A percentile compares a stretch with the other conserved stretches of the same genome.
These are phyloP conservation scores for Lanius collurio DNA, from an alignment of 2,113 vertebrate species.

Conservation along the genomic window DNA sequence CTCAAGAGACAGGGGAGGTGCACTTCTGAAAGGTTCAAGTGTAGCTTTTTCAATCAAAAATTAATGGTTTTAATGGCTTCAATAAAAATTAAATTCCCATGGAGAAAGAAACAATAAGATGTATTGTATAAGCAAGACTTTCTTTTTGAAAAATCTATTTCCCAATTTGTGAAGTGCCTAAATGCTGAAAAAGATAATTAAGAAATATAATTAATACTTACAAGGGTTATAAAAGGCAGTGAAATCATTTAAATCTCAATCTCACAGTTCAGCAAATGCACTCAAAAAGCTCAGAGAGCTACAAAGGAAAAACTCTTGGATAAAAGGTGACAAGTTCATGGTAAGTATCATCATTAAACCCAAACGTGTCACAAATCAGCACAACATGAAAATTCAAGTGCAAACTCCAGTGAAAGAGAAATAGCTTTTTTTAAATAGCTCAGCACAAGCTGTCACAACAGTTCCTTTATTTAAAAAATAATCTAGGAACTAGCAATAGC, in stretches of 20 bases:
- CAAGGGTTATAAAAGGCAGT: neutral
- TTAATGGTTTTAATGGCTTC: neutral
- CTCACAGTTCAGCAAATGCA: neutral
- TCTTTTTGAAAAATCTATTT: neutral
- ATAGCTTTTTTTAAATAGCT: neutral
- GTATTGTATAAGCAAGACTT: neutral
- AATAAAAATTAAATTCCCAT: neutral
- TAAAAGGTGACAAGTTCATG: neutral
- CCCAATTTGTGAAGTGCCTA: neutral
- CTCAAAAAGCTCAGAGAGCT: neutral
- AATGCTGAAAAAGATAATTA: neutral
- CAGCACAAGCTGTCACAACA: neutral
- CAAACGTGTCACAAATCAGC: neutral
- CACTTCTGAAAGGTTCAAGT: neutral
- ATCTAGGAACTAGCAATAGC: neutral
- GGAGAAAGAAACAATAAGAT: neutral
- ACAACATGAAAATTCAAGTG: neutral
- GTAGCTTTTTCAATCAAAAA: neutral
- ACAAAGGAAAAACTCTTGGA: neutral
- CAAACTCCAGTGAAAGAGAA: neutral
- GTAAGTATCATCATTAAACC: neutral
- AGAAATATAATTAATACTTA: neutral
- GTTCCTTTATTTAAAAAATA: neutral
- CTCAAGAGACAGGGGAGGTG: neutral
- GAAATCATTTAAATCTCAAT: neutral